These are phyloP conservation scores for Melanocharis versteri DNA, from an alignment of 2,113 vertebrate genomes.

Conservation along the genomic window DNA sequence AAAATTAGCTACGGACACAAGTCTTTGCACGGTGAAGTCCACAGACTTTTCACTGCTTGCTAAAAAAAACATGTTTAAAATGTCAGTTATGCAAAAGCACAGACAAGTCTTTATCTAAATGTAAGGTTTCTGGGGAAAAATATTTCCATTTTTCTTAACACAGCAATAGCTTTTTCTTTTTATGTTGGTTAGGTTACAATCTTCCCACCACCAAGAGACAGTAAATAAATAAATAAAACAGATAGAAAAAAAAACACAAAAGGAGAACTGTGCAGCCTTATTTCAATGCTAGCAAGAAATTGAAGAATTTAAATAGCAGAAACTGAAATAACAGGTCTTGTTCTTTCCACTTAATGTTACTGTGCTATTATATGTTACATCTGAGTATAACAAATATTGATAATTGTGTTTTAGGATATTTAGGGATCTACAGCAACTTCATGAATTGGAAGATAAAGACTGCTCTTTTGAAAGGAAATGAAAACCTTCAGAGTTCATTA, in stretches of 20 bases:
- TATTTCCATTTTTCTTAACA: background rate
- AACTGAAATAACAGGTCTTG: background rate
- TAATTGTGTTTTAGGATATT: background rate
- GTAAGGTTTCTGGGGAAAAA: background rate
- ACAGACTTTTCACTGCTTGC: background rate
- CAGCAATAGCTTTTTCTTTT: background rate
- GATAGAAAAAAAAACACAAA: background rate
- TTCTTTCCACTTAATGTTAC: background rate
- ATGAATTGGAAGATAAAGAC: background rate
- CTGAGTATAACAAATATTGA: background rate
- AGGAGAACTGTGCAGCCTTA: background rate
- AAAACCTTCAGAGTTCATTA: background rate
- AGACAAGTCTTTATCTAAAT: background rate
- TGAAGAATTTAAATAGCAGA: background rate
- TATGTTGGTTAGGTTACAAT: background rate
- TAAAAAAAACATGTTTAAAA: background rate
- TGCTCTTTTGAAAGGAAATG: background rate
- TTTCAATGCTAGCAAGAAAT: background rate
- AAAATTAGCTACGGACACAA: background rate
- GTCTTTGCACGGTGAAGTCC: background rate
- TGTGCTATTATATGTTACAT: background rate
- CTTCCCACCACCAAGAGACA: background rate
- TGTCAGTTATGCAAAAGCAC: background rate
- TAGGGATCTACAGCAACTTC: background rate
- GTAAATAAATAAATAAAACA: background rate